Evolutionary conservation across 1,140 invertebrate genomes (phyloP), one percentile per base, ranked within the genome.

Genomic region (Hormaphis cornu): DNA sequence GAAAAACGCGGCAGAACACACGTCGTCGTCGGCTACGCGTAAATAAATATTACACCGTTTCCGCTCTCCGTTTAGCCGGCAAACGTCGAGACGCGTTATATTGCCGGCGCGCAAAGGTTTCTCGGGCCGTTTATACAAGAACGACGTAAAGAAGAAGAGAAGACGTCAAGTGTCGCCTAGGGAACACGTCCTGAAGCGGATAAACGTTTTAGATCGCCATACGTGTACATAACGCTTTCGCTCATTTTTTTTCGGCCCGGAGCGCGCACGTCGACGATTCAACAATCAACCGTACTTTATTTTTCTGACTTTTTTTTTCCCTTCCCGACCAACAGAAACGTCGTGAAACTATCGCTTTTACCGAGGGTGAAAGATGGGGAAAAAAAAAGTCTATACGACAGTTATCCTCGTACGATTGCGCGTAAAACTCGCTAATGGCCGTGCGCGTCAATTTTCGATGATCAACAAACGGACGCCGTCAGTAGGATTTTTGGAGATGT

Each of bases 81-180:
- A n/a, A n/a, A n/a, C n/a, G n/a, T n/a, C n/a, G n/a, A n/a, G n/a
- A n/a, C n/a, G n/a, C n/a, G n/a, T n/a, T n/a, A n/a, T n/a, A n/a
- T n/a, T n/a, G n/a, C n/a, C n/a, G n/a, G n/a, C n/a, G n/a, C n/a
- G n/a, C n/a, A n/a, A n/a, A n/a, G n/a, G n/a, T n/a, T 4, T 28
- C 18, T 42, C 26, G 24, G 58, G 58, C 46, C 24, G 44, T 14
- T 30, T 28, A 50, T 26, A 50, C 61, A 50, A 18, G 61, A 35
- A 20, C 20, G n/a, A 50, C 20, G 46, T 22, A 20, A 44, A 22
- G 35, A 22, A 50, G 46, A 50, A 20, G 61, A 22, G 35, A 22
- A 50, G 61, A 66, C 35, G 61, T 66, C 44, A 66, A 66, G 61
- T 66, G 61, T 66, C 61, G 61, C 61, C 61, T 66, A 44, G 61